Conservation (phyloP, 37 sponge, comb jelly and placozoan species). For the Spongia lamella region DNA sequence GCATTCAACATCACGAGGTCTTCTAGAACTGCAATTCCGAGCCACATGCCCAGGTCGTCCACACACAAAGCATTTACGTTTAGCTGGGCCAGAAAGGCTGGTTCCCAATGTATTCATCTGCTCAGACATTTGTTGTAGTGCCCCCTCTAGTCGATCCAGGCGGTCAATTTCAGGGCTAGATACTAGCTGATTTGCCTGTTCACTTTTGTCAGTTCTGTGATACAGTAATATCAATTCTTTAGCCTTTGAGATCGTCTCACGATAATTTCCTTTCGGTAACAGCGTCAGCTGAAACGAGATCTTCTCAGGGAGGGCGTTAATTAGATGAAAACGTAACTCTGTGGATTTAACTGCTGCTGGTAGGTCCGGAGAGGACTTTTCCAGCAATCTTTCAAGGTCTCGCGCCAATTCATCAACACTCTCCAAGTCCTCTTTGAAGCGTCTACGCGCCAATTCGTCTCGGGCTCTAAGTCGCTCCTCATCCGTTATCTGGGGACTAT, state of each 20-base stretch:
- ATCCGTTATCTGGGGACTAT: too few species aligned
- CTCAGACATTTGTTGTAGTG: not conserved
- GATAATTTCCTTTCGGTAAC: not conserved
- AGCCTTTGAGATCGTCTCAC: not conserved
- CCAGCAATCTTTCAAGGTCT: not conserved
- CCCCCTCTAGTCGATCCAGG: not conserved
- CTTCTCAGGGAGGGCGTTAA: too few species aligned
- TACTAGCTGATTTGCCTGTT: not conserved
- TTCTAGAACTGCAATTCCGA: not conserved
- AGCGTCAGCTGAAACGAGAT: conserved; percentile 6
- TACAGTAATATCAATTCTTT: not conserved
- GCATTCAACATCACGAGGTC: not conserved
- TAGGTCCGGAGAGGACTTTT: conserved; percentile 1
- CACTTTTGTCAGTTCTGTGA: not conserved
- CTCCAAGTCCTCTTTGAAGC: not conserved
- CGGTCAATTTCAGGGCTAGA: not conserved
- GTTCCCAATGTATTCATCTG: not conserved
- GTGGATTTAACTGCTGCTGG: not conserved
- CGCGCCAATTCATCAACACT: conserved; percentile 12
- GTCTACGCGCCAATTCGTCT: not conserved
- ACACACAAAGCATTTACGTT: not conserved
- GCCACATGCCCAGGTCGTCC: not conserved
- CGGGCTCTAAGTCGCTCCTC: conserved; percentile 13
- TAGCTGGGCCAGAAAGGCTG: not conserved
- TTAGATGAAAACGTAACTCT: not conserved